These are phyloP conservation scores for Crenichthys baileyi DNA, from an alignment of 2,797 vertebrate species.

Conservation along the genomic window DNA sequence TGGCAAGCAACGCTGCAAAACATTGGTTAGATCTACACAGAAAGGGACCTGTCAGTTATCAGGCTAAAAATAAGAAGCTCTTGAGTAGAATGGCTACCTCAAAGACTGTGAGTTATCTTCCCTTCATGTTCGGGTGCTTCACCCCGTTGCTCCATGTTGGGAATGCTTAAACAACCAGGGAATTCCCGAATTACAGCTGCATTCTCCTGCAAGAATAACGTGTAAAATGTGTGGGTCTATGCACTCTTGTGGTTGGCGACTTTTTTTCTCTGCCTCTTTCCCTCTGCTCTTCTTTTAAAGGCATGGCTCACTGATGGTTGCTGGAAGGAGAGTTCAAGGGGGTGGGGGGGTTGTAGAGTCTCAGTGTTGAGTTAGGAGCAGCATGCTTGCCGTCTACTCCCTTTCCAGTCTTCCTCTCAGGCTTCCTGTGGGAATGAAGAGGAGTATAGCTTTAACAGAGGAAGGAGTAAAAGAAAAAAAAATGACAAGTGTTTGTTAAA, in stretches of 20 bases:
- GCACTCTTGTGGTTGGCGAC: slow-evolving; percentile 61
- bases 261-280: slow-evolving; percentile 47
- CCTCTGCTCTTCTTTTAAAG: slow-evolving; percentile 59
- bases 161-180: slow-evolving; percentile 71
- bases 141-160: slow-evolving; percentile 39
- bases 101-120: slow-evolving; percentile 65
- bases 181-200: slow-evolving; percentile 77
- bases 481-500: slow-evolving; percentile 7
- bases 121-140: slow-evolving; percentile 43
- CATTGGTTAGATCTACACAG: slow-evolving; percentile 44
- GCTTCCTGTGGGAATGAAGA: slow-evolving; percentile 81
- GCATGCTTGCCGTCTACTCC: slow-evolving; percentile 63
- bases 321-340: slow-evolving; percentile 9
- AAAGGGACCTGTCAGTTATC: slow-evolving; percentile 62
- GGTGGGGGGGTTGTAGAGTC: neutral
- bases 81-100: slow-evolving; percentile 50
- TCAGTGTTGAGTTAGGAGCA: slow-evolving; percentile 61
- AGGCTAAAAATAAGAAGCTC: slow-evolving; percentile 76
- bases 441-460: slow-evolving; percentile 75
- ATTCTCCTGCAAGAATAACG: slow-evolving; percentile 73
- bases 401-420: slow-evolving; percentile 67
- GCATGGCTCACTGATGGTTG: slow-evolving; percentile 50
- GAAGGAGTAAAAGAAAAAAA: slow-evolving; percentile 51
- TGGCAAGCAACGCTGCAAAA: slow-evolving; percentile 48
- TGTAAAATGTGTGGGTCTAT: slow-evolving; percentile 79